phyloP scores from a whole-genome alignment of 2,113 vertebrate genomes.

The Bucco capensis region DNA sequence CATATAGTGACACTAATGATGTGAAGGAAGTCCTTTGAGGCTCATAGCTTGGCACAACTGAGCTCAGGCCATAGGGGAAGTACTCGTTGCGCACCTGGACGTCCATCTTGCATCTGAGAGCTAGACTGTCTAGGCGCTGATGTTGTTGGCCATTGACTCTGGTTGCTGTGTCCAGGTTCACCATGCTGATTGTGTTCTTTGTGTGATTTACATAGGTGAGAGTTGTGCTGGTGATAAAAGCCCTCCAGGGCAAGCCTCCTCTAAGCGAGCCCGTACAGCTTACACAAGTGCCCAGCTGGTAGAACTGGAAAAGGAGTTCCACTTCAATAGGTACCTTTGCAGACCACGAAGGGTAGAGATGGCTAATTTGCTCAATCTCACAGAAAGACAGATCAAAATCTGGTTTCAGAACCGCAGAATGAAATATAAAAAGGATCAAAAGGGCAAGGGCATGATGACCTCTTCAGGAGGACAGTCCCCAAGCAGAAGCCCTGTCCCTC shows the following conservation, averaged over 20 bases:
- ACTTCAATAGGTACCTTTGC: constrained; percentile 98
- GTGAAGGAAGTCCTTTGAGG: neutral
- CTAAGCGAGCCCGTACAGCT: constrained; percentile 95
- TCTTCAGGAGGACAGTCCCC: constrained; percentile 95
- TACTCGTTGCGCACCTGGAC: accelerated
- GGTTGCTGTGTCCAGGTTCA: neutral
- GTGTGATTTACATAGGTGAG: constrained; percentile 85
- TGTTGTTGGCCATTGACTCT: neutral
- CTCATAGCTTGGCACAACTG: neutral
- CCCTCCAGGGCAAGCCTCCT: constrained; percentile 90
- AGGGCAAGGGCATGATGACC: constrained; percentile 93
- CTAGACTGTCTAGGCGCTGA: neutral
- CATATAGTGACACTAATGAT: neutral
- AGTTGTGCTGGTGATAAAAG: constrained; percentile 96
- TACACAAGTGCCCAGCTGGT: constrained; percentile 99
- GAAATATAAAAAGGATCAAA: constrained; percentile 99
- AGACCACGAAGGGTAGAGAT: constrained; percentile 94
- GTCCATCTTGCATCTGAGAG: neutral
- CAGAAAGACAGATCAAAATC: constrained; percentile 99
- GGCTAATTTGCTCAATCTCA: constrained; percentile 97
- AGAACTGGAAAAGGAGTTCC: constrained; percentile 98
- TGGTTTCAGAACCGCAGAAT: constrained; percentile 99
- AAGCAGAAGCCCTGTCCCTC: constrained; percentile 87
- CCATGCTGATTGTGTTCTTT: constrained; percentile 69
- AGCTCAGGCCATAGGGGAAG: neutral